A percentile compares a stretch with the other conserved stretches of the same genome.
These are phyloP conservation scores for Danionella cerebrum DNA, from an alignment of 2,113 vertebrate genomes.

Conservation along the genomic window DNA sequence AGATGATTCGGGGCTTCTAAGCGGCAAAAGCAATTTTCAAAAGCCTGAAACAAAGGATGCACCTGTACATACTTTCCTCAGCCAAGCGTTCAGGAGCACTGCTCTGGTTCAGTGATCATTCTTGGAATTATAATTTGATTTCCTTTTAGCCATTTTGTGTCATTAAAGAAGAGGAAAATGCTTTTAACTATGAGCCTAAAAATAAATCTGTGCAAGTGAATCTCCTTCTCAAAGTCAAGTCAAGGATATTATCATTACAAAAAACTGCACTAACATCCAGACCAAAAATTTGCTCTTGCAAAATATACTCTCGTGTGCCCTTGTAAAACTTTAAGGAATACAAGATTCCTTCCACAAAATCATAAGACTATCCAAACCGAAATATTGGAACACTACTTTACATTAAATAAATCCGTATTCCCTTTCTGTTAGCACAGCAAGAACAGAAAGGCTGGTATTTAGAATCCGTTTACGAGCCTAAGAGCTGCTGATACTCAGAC, in stretches of 20 bases:
- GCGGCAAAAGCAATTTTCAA: constrained; percentile 31
- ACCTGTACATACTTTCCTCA: neutral
- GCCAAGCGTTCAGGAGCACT: constrained; percentile 3
- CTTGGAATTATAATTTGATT: constrained; percentile 13
- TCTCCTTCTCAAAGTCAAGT: neutral
- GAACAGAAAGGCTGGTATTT: neutral
- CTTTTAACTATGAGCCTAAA: neutral
- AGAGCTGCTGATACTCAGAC: neutral
- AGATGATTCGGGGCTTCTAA: constrained; percentile 12
- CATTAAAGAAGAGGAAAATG: neutral
- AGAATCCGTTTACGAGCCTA: neutral
- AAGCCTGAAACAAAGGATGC: constrained; percentile 12
- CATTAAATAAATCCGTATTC: too few species aligned
- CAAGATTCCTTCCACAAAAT: too few species aligned
- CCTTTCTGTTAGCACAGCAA: neutral
- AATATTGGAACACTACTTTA: too few species aligned
- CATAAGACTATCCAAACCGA: too few species aligned
- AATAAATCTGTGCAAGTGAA: neutral
- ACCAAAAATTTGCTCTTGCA: too few species aligned
- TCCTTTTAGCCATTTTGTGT: constrained; percentile 1
- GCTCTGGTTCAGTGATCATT: neutral
- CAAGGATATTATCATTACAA: too few species aligned
- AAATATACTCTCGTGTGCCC: too few species aligned
- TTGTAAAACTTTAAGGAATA: too few species aligned
- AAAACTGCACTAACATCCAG: too few species aligned